Conservation (phyloP, 2,888 invertebrate species). For the Chromoteleia sp. region DNA sequence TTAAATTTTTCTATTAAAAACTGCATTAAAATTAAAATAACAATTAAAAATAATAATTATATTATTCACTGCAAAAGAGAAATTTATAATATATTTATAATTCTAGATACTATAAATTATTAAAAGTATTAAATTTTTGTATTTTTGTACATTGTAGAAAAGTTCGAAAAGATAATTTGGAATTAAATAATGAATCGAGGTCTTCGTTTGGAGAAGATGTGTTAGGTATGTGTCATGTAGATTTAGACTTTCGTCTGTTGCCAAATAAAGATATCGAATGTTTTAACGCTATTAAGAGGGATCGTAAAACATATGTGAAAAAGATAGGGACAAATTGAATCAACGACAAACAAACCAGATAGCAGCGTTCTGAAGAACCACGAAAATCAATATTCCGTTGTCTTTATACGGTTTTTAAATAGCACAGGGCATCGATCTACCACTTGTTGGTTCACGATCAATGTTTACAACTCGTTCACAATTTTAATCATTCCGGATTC, state of each 20-base stretch:
- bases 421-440: slow-evolving; percentile 54
- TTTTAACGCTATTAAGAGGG: slow-evolving; percentile 45
- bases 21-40: no score
- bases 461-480: slow-evolving; percentile 27
- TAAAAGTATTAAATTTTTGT: no score
- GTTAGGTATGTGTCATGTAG: slow-evolving; percentile 7
- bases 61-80: no score
- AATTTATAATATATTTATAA: no score
- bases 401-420: slow-evolving; percentile 60
- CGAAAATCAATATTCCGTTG: slow-evolving; percentile 55
- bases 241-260: slow-evolving; percentile 18
- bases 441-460: slow-evolving; percentile 40
- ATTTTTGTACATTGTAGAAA: no score
- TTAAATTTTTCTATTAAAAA: no score
- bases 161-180: background rate
- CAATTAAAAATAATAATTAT: no score
- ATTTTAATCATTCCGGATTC: slow-evolving; percentile 11
- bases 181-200: slow-evolving; percentile 2
- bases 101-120: no score
- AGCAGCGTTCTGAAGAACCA: slow-evolving; percentile 32
- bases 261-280: slow-evolving; percentile 47
- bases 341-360: slow-evolving; percentile 37
- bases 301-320: slow-evolving; percentile 43
- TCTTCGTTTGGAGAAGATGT: background rate
- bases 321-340: slow-evolving; percentile 51